Conservation (phyloP, 2,888 invertebrate species). For the Protophormia terraenovae region DNA sequence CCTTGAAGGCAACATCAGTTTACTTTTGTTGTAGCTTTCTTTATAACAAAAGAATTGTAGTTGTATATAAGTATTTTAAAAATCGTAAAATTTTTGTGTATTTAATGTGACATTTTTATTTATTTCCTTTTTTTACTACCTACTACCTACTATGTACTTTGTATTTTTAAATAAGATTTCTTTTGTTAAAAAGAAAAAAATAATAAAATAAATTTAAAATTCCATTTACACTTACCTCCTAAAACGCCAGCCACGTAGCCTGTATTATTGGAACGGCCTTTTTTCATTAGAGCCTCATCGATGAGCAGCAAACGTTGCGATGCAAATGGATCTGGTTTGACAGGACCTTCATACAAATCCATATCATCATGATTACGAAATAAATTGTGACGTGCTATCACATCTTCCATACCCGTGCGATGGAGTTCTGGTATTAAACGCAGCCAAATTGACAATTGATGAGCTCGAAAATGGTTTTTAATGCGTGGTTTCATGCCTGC, state of each 20-base stretch:
- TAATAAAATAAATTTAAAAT: slow-evolving; percentile 1
- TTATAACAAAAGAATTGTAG: background rate
- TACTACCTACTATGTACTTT: too few species aligned
- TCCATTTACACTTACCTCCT: slow-evolving; percentile 77
- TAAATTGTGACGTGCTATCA: slow-evolving; percentile 92
- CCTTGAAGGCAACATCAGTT: slow-evolving; percentile 8
- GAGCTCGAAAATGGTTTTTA: slow-evolving; percentile 96
- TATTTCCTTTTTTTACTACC: background rate
- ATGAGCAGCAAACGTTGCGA: slow-evolving; percentile 78
- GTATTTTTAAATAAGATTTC: background rate
- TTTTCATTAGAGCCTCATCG: slow-evolving; percentile 79
- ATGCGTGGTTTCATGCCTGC: slow-evolving; percentile 94
- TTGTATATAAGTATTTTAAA: background rate
- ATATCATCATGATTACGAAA: slow-evolving; percentile 94
- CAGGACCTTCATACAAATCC: slow-evolving; percentile 93
- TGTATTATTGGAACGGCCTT: slow-evolving; percentile 76
- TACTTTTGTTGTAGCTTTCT: background rate
- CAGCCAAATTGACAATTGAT: slow-evolving; percentile 97
- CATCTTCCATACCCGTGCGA: slow-evolving; percentile 93
- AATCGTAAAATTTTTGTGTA: background rate
- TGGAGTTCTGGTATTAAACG: slow-evolving; percentile 95
- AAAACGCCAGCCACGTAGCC: slow-evolving; percentile 77
- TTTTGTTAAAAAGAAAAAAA: background rate
- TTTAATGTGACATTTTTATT: background rate
- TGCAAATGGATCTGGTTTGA: slow-evolving; percentile 90